phyloP scores from a whole-genome alignment of 2,797 vertebrate species.

The Anguilla pacifica region DNA sequence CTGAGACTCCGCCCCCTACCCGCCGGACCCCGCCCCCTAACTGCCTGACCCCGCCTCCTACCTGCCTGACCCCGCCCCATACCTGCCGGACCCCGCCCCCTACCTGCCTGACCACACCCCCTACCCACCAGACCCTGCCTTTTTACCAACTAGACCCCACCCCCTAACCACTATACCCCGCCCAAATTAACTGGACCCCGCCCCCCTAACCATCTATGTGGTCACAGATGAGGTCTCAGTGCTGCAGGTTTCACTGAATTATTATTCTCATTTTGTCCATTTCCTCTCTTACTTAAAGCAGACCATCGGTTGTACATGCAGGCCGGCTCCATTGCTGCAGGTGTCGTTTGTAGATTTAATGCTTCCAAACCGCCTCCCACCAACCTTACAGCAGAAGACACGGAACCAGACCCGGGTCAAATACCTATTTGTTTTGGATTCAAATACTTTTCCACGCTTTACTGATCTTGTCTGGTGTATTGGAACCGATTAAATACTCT shows the following conservation, averaged over 20 bases:
- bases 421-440: too few species aligned
- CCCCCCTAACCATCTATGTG: neutral
- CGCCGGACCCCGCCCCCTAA: neutral
- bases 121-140: too few species aligned
- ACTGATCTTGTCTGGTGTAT: too few species aligned
- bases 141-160: too few species aligned
- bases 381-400: neutral
- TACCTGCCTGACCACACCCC: too few species aligned
- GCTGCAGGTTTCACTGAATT: neutral
- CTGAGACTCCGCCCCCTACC: conserved; percentile 52
- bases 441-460: too few species aligned
- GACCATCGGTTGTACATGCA: too few species aligned
- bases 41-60: neutral
- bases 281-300: too few species aligned
- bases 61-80: neutral
- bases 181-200: too few species aligned
- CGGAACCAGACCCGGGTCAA: neutral
- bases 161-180: too few species aligned
- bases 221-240: neutral
- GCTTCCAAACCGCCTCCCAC: neutral
- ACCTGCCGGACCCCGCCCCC: neutral
- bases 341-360: neutral
- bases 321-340: too few species aligned
- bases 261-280: neutral
- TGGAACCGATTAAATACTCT: too few species aligned